These are phyloP conservation scores for Ciconia maguari DNA, from an alignment of 2,113 vertebrate species.

Conservation along the genomic window DNA sequence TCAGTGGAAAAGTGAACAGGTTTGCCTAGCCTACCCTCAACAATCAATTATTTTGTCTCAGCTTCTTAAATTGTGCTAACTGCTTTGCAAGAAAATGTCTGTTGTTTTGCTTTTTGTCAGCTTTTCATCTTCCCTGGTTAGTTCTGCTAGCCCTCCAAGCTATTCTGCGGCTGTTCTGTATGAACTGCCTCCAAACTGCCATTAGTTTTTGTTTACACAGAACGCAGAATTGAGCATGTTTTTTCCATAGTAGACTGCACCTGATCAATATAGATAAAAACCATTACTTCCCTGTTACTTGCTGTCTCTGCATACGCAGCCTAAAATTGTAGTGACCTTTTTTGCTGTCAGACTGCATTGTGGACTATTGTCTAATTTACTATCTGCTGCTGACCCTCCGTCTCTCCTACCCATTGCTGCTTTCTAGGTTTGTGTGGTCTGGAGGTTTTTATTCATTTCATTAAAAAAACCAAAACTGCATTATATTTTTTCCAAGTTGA, in stretches of 20 bases:
- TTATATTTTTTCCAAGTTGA: not conserved
- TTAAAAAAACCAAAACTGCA: not conserved
- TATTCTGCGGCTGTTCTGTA: constrained; percentile 27
- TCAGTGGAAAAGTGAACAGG: not conserved
- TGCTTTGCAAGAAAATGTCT: not conserved
- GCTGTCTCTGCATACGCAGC: constrained; percentile 47
- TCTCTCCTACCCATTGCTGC: not conserved
- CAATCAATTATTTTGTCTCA: not conserved
- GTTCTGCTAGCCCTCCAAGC: constrained; percentile 34
- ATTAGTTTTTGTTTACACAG: constrained; percentile 47
- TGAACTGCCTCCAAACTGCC: constrained; percentile 18
- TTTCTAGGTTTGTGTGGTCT: constrained; percentile 25
- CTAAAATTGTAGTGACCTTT: constrained; percentile 63
- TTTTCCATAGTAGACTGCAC: constrained; percentile 28
- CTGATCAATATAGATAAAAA: constrained; percentile 40
- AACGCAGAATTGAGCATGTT: not conserved
- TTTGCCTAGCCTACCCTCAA: not conserved
- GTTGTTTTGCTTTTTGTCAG: not conserved
- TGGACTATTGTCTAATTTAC: constrained; percentile 48
- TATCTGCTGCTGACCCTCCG: constrained; percentile 40
- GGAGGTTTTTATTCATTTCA: not conserved
- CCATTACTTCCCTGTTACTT: constrained; percentile 29
- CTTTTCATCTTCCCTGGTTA: constrained; percentile 41
- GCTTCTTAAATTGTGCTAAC: not conserved
- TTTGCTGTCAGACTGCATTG: constrained; percentile 64